Base-by-base conservation (phyloP, 1,140 invertebrate species). In the Conus betulinus region DNA sequence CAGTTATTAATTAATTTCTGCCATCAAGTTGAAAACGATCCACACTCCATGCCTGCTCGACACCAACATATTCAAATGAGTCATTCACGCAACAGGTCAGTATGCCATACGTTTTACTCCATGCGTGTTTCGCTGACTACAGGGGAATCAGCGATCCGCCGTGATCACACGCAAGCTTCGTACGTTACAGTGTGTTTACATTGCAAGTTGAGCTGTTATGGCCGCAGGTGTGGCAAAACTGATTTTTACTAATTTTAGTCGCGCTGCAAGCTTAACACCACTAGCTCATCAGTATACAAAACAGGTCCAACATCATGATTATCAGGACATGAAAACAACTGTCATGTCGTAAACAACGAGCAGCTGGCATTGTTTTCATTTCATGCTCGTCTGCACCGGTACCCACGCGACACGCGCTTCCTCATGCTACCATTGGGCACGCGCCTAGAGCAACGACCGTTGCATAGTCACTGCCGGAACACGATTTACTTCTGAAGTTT, bases 391-490 rank as follows among this genome's bases (percentile, higher is more conserved):
- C 53, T 39, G 10, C 5, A 52, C n/a, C 82, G 82, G 82, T 84
- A 53, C 53, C 81, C 82, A 84, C 82, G 82, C 82, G 82, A 84
- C 57, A 60, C 55, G 10, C 25, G 2, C 82, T 84, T 63, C 82
- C 55, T 84, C 57, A 10, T 81, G 79, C 79, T 53, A 81, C 79
- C 79, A 81, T 53, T 81, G 79, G 79, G 79, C 79, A 81, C 79
- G 79, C 79, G 79, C 79, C 79, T 53, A 53, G 39, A 81, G 79
- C 79, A 81, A 81, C 79, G 13, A 81, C 79, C 82, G 82, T 84
- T 84, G 82, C 82, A 23, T 84, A 25, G 82, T 84, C 82, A 84
- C 82, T 79, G 52, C 85, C 85, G 85, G 85, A 87, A 71, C 67
- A 71, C 67, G 67, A 23, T 23, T 71, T 23, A 71, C 20, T 13